Percentiles rank a stretch among this genome's conserved stretches.
These are phyloP conservation scores for Apaloderma vittatum DNA, from an alignment of 2,113 vertebrate species.

Conservation along the genomic window DNA sequence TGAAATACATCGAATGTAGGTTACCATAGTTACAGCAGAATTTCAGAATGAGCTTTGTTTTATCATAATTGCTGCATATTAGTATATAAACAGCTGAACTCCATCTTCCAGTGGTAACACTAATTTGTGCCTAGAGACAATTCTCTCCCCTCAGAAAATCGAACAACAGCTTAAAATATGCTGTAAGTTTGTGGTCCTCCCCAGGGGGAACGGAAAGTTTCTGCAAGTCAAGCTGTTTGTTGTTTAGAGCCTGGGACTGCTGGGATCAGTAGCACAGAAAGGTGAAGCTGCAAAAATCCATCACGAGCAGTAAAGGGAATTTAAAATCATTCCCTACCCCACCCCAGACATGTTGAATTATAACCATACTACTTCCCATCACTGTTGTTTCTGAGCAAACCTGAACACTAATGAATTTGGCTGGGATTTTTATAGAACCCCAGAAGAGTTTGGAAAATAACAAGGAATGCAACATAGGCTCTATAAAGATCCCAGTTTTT, in stretches of 20 bases:
- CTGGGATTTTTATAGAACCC: constrained; percentile 43
- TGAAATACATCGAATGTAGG: constrained; percentile 77
- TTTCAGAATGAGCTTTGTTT: constrained; percentile 81
- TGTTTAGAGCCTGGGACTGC: constrained; percentile 38
- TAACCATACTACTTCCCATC: constrained; percentile 12
- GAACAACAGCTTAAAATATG: constrained; percentile 71
- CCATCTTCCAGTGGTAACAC: constrained; percentile 65
- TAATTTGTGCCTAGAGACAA: constrained; percentile 79
- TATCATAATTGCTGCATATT: constrained; percentile 82
- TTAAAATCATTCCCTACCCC: constrained; percentile 41
- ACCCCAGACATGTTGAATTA: constrained; percentile 33
- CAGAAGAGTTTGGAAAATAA: constrained; percentile 36
- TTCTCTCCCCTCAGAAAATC: constrained; percentile 71
- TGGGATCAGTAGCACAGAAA: constrained; percentile 32
- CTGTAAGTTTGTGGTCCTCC: constrained; percentile 47
- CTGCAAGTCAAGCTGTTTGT: constrained; percentile 67
- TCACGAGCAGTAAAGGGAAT: constrained; percentile 60
- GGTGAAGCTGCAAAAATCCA: constrained; percentile 65
- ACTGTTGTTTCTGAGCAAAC: constrained; percentile 39
- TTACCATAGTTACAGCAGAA: constrained; percentile 81
- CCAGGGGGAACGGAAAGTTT: constrained; percentile 71
- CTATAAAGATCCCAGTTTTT: neutral
- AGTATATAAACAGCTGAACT: constrained; percentile 81
- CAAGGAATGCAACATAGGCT: constrained; percentile 7
- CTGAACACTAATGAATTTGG: constrained; percentile 50